Base-by-base conservation (phyloP, 1,140 invertebrate species). In the Trichonephila clavipes region DNA sequence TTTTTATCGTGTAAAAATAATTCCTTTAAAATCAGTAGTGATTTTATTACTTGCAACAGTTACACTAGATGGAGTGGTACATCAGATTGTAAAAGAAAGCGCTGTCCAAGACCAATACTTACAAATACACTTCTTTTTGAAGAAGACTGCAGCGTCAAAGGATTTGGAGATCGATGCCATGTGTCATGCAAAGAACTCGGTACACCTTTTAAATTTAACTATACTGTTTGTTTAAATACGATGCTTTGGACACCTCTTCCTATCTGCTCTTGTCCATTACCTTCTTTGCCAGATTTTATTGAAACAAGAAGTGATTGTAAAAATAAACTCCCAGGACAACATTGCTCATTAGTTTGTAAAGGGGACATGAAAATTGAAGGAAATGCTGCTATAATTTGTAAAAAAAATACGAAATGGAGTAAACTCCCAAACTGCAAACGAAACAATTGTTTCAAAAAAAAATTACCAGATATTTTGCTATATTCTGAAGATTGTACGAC, bases 241-340 rank as follows among this genome's bases (percentile, higher is more conserved):
- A 44, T 1, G 24, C 18, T 58, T 18, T 92, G 90, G 90, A 69
- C 19, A 51, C 18, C 34, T n/a, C 16, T 86, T 0, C 90, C 90
- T 1, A 14, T 83, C 0, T 92, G 90, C 21, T 64, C 59, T 24
- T 91, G 90, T 85, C 90, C 90, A 61, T 2, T 61, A 21, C 90
- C 81, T 1, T 44, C 24, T 16, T 18, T 77, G 8, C 40, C 58
- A 21, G 10, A 24, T 18, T 21, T 28, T 34, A 44, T 83, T 24
- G 34, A 21, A 21, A 10, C 72, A 34, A 62, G 34, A 85, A 34
- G 18, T 6, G 51, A 83, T 24, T 91, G 90, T 59, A 44, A 21
- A n/a, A 40, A 16, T 14, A 91, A 91, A 83, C 6, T 34, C 2
- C 28, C 24, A 10, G 72, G 59, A 34, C 69, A 91, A 51, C 62